Evolutionary conservation across 2,113 vertebrate genomes (phyloP).

Genomic region (Ailuropoda melanoleuca): DNA sequence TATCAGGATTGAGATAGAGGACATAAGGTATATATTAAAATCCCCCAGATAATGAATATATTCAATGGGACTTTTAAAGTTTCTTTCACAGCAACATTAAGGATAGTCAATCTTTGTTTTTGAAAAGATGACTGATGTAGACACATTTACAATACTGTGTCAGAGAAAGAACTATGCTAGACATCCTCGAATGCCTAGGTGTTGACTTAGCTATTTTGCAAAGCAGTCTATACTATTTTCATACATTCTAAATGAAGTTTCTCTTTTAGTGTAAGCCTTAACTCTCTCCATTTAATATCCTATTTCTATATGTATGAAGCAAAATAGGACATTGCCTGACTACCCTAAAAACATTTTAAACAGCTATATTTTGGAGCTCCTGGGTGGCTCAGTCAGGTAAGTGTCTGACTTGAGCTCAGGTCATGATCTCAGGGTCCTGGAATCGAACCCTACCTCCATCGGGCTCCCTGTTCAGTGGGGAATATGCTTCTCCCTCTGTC

Average conservation of each 20-base stretch:
- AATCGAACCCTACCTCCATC: rapidly evolving
- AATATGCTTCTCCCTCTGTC: background rate
- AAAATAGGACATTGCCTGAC: background rate
- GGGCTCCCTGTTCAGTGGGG: background rate
- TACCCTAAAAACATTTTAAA: background rate
- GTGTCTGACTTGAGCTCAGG: background rate
- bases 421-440: background rate
- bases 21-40: background rate
- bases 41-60: background rate
- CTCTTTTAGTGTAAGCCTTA: background rate
- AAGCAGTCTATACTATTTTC: background rate
- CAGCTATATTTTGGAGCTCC: background rate
- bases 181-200: background rate
- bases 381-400: background rate
- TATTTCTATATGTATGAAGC: background rate
- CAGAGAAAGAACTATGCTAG: background rate
- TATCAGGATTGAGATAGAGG: background rate
- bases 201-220: background rate
- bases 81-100: background rate
- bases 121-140: background rate
- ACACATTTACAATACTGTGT: background rate
- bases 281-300: background rate
- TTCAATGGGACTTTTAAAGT: background rate
- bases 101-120: background rate
- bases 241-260: background rate